phyloP scores from a whole-genome alignment of 2,113 vertebrate genomes.

The Urocolius indicus region DNA sequence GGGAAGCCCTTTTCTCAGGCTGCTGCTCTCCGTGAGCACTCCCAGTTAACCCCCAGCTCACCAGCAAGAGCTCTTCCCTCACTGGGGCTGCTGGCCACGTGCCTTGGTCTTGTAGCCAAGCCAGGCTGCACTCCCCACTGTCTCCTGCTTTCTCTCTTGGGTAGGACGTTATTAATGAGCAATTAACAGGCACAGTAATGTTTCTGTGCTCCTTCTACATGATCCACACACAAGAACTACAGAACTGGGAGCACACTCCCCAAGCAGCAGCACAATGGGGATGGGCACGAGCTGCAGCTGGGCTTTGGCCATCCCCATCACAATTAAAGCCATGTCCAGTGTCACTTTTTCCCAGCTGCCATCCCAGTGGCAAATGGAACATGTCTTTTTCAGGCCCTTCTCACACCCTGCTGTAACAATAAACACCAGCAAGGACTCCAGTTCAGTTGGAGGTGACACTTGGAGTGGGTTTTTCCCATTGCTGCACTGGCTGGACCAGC shows the following conservation, averaged over 20 bases:
- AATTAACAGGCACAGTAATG: neutral
- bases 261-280: fast-evolving
- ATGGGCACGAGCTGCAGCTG: neutral
- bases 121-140: neutral
- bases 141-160: fast-evolving
- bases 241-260: neutral
- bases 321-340: fast-evolving
- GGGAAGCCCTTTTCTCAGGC: neutral
- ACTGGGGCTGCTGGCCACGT: neutral
- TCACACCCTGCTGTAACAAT: neutral
- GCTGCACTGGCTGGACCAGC: neutral
- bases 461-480: neutral
- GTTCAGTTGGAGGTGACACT: neutral
- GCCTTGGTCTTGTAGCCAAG: neutral
- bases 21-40: neutral
- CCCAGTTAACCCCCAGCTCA: neutral
- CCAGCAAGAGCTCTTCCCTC: neutral
- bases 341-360: neutral
- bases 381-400: neutral
- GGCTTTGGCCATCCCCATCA: neutral
- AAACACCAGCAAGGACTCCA: neutral
- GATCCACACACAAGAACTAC: fast-evolving
- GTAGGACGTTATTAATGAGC: neutral
- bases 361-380: neutral
- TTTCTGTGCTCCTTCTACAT: too few species aligned